Conservation (phyloP, 2,888 invertebrate species). For the Luperina testacea region DNA sequence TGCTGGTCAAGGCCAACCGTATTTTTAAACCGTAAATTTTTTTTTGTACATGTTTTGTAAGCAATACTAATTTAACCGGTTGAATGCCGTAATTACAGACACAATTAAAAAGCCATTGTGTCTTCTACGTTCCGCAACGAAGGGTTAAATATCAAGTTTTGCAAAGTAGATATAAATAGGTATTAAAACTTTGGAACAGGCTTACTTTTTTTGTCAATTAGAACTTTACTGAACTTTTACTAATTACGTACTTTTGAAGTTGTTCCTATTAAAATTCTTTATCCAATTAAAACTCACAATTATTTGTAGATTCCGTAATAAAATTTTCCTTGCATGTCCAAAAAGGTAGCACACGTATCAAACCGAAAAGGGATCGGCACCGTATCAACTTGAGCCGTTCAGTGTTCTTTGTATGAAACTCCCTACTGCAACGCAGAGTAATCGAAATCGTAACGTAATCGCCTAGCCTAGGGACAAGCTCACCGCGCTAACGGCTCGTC, state of each 20-base stretch:
- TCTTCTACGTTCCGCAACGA: too few relatives aligned
- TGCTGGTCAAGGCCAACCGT: neutral
- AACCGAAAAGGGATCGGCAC: too few relatives aligned
- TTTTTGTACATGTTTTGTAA: neutral
- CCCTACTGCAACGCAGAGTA: too few relatives aligned
- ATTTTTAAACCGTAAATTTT: too few relatives aligned
- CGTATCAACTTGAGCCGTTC: too few relatives aligned
- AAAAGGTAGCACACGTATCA: too few relatives aligned
- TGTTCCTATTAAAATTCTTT: slow-evolving; percentile 35
- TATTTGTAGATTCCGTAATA: slow-evolving; percentile 20
- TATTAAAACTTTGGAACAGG: neutral
- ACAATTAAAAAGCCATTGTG: too few relatives aligned
- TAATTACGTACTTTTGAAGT: slow-evolving; percentile 15
- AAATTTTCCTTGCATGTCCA: neutral
- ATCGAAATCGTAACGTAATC: too few relatives aligned
- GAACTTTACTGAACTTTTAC: slow-evolving; percentile 13
- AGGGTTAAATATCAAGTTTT: neutral
- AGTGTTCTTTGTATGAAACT: too few relatives aligned
- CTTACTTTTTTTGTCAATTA: neutral
- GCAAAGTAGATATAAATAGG: neutral
- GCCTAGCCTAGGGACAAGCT: too few relatives aligned
- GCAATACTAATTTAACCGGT: neutral
- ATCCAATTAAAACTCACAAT: slow-evolving; percentile 52
- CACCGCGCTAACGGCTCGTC: too few relatives aligned
- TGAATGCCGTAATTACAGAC: too few relatives aligned